Evolutionary conservation across 2,113 vertebrate genomes (phyloP).

Genomic region (Gavialis gangeticus): DNA sequence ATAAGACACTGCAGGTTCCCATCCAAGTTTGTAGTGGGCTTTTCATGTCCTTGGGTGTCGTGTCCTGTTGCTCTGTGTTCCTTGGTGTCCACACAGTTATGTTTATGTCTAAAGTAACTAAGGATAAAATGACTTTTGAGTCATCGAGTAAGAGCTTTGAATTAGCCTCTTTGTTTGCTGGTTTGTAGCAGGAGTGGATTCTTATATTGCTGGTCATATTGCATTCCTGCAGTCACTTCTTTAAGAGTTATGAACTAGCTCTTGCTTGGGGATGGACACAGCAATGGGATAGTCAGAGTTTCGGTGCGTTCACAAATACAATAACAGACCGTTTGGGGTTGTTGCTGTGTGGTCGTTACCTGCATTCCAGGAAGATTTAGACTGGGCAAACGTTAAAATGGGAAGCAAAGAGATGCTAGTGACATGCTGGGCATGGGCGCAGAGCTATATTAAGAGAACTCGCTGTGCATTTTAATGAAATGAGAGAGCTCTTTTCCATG

Average conservation of each 20-base stretch:
- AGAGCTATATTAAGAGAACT: rapidly evolving
- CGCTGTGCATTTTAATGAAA: rapidly evolving
- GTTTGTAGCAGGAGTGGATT: neutral
- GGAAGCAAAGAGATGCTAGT: rapidly evolving
- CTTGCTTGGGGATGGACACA: neutral
- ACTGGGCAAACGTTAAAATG: neutral
- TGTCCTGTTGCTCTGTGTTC: constrained; percentile 50
- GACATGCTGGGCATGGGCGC: rapidly evolving
- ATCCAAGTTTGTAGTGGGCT: neutral
- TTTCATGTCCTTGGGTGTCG: constrained; percentile 28
- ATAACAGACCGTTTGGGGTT: too few species aligned
- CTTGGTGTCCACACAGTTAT: neutral
- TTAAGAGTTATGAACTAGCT: neutral
- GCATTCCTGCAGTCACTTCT: too few species aligned
- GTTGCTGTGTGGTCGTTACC: too few species aligned
- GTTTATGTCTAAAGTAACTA: neutral
- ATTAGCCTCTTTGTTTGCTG: neutral
- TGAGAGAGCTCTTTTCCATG: neutral
- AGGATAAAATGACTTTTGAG: constrained; percentile 33
- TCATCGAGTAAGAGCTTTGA: neutral
- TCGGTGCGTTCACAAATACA: neutral
- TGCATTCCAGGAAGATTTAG: neutral
- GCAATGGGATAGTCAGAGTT: neutral
- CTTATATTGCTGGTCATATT: too few species aligned
- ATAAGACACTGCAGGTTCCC: neutral